Conservation (phyloP, 2,113 vertebrate species). For the Arvicanthis niloticus region DNA sequence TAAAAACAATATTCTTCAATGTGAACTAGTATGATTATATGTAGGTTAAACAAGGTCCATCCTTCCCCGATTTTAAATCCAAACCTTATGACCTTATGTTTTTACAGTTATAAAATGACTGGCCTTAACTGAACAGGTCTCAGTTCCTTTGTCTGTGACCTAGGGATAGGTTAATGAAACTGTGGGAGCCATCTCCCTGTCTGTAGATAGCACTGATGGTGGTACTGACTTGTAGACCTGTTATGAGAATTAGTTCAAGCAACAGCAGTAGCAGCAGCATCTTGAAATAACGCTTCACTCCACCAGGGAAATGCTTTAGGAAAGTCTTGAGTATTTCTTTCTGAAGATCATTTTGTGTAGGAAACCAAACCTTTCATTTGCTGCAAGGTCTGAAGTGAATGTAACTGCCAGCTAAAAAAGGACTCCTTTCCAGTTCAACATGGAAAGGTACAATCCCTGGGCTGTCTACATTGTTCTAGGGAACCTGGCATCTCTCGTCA, state of each 20-base stretch:
- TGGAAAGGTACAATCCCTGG: neutral
- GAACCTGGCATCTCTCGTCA: neutral
- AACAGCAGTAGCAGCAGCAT: neutral
- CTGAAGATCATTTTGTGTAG: neutral
- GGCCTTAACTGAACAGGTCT: neutral
- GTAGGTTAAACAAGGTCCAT: neutral
- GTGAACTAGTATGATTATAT: neutral
- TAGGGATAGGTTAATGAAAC: neutral
- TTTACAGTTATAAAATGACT: slow-evolving; percentile 25
- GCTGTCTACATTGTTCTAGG: neutral
- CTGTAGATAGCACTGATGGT: neutral
- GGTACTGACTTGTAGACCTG: neutral
- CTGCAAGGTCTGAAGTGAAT: neutral
- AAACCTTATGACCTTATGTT: neutral
- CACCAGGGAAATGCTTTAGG: neutral
- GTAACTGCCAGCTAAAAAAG: neutral
- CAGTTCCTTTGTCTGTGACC: neutral
- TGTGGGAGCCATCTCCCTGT: neutral
- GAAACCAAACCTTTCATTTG: neutral
- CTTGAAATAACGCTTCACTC: neutral
- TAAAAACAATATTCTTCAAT: neutral
- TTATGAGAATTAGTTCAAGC: neutral
- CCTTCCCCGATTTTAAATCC: neutral
- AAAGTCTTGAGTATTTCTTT: neutral
- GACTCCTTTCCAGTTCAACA: neutral